These are phyloP conservation scores for Spodoptera picta DNA, from an alignment of 2,888 invertebrate species.

Conservation along the genomic window DNA sequence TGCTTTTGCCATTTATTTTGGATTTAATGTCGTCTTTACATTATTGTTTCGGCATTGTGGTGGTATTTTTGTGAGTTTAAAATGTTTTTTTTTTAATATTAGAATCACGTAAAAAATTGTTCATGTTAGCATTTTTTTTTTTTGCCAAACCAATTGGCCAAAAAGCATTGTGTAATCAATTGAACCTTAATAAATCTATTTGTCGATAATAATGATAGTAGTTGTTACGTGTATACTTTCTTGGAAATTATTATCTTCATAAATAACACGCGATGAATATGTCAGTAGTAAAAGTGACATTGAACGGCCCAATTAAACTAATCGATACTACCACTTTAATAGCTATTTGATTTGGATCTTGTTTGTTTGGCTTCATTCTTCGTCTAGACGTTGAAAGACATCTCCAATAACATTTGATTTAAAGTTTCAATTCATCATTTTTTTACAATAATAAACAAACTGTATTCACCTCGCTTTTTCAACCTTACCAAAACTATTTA, in stretches of 20 bases:
- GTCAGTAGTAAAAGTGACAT: constrained; percentile 42
- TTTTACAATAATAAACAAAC: neutral
- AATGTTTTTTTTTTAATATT: too few species aligned
- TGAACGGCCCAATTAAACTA: constrained; percentile 47
- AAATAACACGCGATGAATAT: constrained; percentile 34
- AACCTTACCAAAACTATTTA: constrained; percentile 62
- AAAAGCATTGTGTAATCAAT: constrained; percentile 12
- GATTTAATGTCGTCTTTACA: neutral
- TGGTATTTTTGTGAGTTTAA: too few species aligned
- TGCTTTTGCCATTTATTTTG: neutral
- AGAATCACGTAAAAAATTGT: too few species aligned
- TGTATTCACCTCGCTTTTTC: constrained; percentile 55
- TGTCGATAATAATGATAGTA: constrained; percentile 12
- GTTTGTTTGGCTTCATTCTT: constrained; percentile 31
- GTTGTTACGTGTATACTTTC: constrained; percentile 20
- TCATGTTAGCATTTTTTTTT: too few species aligned
- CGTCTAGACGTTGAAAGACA: constrained; percentile 1
- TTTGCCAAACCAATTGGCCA: neutral
- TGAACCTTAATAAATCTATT: constrained; percentile 40
- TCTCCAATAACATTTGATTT: constrained; percentile 2
- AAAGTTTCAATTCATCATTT: constrained; percentile 14
- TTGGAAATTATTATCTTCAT: constrained; percentile 39
- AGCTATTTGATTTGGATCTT: constrained; percentile 37
- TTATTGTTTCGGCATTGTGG: too few species aligned
- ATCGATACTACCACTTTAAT: constrained; percentile 42